These are phyloP conservation scores for Panopea generosa DNA, from an alignment of 2,888 invertebrate species.

Conservation along the genomic window DNA sequence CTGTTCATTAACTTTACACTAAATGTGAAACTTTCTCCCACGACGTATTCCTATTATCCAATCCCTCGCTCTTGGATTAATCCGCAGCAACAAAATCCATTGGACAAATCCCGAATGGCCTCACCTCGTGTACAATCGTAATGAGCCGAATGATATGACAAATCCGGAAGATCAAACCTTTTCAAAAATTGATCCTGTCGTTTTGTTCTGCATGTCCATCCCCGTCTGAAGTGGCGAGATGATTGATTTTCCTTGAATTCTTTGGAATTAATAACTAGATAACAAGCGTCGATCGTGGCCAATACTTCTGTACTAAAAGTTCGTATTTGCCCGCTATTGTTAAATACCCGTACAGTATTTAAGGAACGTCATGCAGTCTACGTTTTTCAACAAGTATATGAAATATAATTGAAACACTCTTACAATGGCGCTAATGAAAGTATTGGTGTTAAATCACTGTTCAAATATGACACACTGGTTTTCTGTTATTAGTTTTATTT, in stretches of 20 bases:
- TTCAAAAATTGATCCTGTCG: conserved; percentile 39
- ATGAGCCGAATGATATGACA: background rate
- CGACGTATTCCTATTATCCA: no score
- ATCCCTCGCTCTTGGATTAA: conserved; percentile 5
- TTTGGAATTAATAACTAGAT: conserved; percentile 37
- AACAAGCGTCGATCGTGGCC: conserved; percentile 20
- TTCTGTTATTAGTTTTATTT: no score
- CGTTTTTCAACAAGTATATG: no score
- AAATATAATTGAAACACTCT: no score
- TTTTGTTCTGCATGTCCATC: conserved; percentile 29
- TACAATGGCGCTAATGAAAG: no score
- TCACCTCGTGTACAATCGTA: no score
- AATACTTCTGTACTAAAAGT: conserved; percentile 34
- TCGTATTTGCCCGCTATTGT: conserved; percentile 34
- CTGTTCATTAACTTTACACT: no score
- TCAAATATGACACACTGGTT: no score
- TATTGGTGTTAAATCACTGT: no score
- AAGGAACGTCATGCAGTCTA: no score
- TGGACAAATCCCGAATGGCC: conserved; percentile 31
- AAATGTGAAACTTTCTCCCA: no score
- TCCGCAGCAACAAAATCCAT: conserved; percentile 28
- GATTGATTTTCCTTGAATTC: conserved; percentile 33
- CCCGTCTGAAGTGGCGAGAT: conserved; percentile 18
- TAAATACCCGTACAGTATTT: conserved; percentile 6
- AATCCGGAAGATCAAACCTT: conserved; percentile 29